Base-by-base conservation (phyloP, 2,113 vertebrate genomes). In the Verasper variegatus region DNA sequence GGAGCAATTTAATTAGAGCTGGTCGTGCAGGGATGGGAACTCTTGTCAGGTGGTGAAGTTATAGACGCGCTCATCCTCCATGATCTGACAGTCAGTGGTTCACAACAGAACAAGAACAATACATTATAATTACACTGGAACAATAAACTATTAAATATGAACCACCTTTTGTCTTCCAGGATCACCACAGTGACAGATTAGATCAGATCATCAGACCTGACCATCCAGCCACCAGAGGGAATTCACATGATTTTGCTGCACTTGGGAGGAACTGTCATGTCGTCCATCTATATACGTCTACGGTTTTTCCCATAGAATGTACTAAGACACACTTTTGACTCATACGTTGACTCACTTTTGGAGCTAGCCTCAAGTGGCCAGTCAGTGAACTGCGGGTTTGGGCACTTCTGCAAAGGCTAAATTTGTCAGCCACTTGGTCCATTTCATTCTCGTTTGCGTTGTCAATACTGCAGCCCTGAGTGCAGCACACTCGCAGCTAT, bases 11-110 rank as follows among this genome's bases (percentile, higher is more conserved):
- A 81, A 86, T 83, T 74, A 76, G 63, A 74, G 69, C 40, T 61
- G 73, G 12, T 75, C 65, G 83, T 76, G 74, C 76, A 76, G 72
- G 58, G 45, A 68, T 27, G 74, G 86, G 85, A 75, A 80, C 59
- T 68, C 83, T 77, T 78, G 55, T 71, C 83, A 78, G 77, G 23
- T 51, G 13, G 62, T 55, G 20, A 52, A 75, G 51, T 80, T 80
- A 60, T 55, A 61, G 40, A 72, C 7, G 10, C 62, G 61, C 70
- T 80, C 54, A 26, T 76, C 52, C 9, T 35, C 56, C 4, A 47
- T n/a, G 71, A 57, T 55, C 69, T 45, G 20, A 31, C 63, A 78
- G 42, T n/a, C 63, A 78, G 42, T n/a, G 60, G 55, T 60, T 31
- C 42, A 59, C 59, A 55, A 51, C 1, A 20, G 27, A 37, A 76